Base-by-base conservation (phyloP, 2,888 invertebrate genomes). In the Tinea pellionella region DNA sequence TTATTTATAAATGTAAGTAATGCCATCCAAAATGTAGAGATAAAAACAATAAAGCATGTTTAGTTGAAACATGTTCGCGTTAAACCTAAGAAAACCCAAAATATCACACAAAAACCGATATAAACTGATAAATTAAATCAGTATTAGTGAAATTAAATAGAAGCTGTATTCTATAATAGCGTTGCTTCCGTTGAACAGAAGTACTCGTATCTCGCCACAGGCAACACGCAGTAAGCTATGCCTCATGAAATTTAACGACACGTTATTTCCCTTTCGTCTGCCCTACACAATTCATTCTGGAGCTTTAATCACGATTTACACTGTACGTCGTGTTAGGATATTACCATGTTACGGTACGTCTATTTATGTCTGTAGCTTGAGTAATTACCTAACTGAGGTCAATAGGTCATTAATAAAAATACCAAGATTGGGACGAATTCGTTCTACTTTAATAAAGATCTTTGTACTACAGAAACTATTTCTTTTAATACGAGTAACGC, bases 221-320 rank as follows among this genome's bases (percentile, higher is more conserved):
- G 53, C 53, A 4, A 53, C 24, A 53, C 62, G 62, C 62, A 61
- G 61, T 61, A 62, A 65, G 63, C 63, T 61, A 64, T 63, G 65
- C 65, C 66, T 68, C 72, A 65, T 71, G 64, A 67, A 68, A 67
- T 71, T 71, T 70, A 71, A 72, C 69, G 69, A 68, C 66, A 66
- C 65, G 59, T 62, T 61, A 62, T 64, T 53, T 53, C 53, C 53
- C 24, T 53, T 53, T 24, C 19, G 53, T 53, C 53, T 53, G 24
- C 53, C 24, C 53, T 47, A 47, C 15, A 47, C 47, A 47, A 47
- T 47, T 16, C 47, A 47, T 47, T 47, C 15, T 47, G 47, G 1
- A 47, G 47, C 13, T 13, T 47, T 47, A 47, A 47, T 47, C 47
- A 47, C 16, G 47, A 47, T 47, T 2, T 37, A 47, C 47, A 47